Evolutionary conservation across 92 coral and sea anemone genomes (phyloP).

Genomic region (Montipora capitata): DNA sequence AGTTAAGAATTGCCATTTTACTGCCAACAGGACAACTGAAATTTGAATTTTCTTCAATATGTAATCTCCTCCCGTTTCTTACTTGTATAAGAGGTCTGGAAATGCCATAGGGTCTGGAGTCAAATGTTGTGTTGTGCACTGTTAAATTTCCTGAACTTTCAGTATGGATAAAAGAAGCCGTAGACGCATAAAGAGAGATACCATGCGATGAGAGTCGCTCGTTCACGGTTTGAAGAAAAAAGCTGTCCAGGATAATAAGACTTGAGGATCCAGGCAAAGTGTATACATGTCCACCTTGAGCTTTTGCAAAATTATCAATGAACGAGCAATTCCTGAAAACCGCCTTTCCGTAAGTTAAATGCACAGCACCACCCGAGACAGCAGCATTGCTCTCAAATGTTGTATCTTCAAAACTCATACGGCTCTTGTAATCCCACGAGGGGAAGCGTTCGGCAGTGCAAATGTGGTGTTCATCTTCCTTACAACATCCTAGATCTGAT

Average conservation of each 20-base stretch:
- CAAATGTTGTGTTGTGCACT: slow-evolving; percentile 19
- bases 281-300: slow-evolving; percentile 50
- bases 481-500: too few species aligned
- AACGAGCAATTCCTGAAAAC: slow-evolving; percentile 55
- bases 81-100: slow-evolving; percentile 39
- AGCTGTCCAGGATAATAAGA: background rate
- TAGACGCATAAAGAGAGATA: background rate
- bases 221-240: slow-evolving; percentile 25
- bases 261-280: slow-evolving; percentile 27
- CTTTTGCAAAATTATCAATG: slow-evolving; percentile 63
- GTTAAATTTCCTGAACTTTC: slow-evolving; percentile 70
- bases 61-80: slow-evolving; percentile 43
- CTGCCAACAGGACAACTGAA: slow-evolving; percentile 66
- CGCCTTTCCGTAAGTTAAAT: slow-evolving; percentile 51
- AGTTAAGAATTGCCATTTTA: background rate
- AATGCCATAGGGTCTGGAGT: background rate
- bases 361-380: slow-evolving; percentile 65
- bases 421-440: too few species aligned
- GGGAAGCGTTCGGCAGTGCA: too few species aligned
- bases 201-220: too few species aligned
- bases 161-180: slow-evolving; percentile 25
- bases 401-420: slow-evolving; percentile 22
- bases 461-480: too few species aligned
- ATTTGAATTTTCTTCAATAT: slow-evolving; percentile 30
- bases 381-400: slow-evolving; percentile 74